These are phyloP conservation scores for Vombatus ursinus DNA, from an alignment of 2,113 vertebrate genomes.

Conservation along the genomic window DNA sequence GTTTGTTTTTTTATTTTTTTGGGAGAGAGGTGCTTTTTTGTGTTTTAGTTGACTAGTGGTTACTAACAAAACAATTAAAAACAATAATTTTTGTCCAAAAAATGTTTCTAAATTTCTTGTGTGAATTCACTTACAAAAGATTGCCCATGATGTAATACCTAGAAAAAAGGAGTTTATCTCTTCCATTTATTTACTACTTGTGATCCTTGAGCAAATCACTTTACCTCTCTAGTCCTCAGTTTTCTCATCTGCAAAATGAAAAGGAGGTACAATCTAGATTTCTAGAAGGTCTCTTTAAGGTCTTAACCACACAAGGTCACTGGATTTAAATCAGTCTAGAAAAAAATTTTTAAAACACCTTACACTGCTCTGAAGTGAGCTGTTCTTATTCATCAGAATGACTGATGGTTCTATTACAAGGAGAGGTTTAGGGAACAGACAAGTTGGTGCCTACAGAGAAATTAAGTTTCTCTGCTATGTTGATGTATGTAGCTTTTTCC, in stretches of 20 bases:
- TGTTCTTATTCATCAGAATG: neutral
- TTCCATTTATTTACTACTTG: neutral
- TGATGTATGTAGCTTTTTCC: neutral
- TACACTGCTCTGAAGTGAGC: neutral
- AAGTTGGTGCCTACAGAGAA: neutral
- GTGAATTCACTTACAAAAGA: conserved; percentile 38
- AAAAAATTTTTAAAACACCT: conserved; percentile 15
- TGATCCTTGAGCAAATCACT: neutral
- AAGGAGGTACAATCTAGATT: no score
- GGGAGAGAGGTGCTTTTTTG: neutral
- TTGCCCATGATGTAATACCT: neutral
- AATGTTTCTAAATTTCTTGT: neutral
- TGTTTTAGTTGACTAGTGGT: conserved; percentile 38
- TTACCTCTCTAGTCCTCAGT: neutral
- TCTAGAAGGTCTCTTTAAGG: neutral
- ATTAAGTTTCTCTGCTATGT: neutral
- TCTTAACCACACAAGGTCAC: neutral
- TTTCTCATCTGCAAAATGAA: neutral
- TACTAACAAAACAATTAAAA: neutral
- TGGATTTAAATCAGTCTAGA: neutral
- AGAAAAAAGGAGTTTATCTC: conserved; percentile 20
- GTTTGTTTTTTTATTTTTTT: neutral
- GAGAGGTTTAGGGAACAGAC: neutral
- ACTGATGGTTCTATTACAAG: neutral
- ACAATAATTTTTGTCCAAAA: neutral